Percentiles rank a stretch among this genome's conserved stretches.
phyloP scores from a whole-genome alignment of 2,797 vertebrate species.

The Trichosurus vulpecula region DNA sequence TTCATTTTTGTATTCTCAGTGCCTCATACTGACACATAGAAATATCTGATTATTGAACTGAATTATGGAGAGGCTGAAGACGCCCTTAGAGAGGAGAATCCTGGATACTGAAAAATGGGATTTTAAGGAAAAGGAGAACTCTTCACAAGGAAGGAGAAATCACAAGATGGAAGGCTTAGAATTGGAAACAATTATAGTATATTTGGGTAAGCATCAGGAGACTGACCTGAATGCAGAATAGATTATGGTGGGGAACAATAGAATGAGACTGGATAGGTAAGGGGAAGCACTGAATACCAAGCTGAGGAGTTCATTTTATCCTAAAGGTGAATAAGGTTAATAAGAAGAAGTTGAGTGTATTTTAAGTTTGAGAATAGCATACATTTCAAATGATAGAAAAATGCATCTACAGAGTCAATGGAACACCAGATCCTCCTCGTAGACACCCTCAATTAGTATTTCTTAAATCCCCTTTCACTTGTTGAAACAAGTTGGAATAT shows the following conservation, averaged over 20 bases:
- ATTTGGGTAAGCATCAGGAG: background rate
- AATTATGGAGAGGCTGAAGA: slow-evolving; percentile 4
- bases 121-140: background rate
- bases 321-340: background rate
- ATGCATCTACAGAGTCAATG: background rate
- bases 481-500: background rate
- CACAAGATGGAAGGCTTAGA: background rate
- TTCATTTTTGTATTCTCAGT: background rate
- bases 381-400: slow-evolving; percentile 15
- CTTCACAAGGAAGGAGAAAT: background rate
- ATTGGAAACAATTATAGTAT: background rate
- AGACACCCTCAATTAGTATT: background rate
- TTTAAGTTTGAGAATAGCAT: background rate
- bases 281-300: background rate
- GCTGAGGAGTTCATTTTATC: background rate
- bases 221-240: background rate
- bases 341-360: background rate
- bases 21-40: background rate
- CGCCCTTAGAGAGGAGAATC: background rate
- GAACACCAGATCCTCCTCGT: background rate
- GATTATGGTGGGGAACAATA: background rate
- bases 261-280: background rate
- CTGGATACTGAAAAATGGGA: background rate
- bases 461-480: background rate
- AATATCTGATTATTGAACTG: background rate